Base-by-base conservation (phyloP, 2,888 invertebrate genomes). In the Meteorus cinctellus region DNA sequence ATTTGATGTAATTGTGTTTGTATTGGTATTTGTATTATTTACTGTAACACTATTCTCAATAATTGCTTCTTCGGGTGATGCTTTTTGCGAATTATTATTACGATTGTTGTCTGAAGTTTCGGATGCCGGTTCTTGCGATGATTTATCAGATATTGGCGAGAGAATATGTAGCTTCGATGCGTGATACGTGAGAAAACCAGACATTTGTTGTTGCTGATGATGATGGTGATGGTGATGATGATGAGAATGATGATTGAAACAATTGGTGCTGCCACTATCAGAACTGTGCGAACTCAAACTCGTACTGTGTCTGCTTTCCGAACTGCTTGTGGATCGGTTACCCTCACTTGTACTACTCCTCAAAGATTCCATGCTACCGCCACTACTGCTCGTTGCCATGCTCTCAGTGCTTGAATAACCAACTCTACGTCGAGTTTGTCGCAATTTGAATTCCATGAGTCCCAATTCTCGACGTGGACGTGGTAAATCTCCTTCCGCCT, bases 81-180 rank as follows among this genome's bases (percentile, higher is more conserved):
- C 94, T 86, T 95, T 94, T 86, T 94, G 94, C 0, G 95, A 95
- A 85, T 94, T 94, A 85, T 95, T 95, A 87, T 94, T 94, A 82
- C 94, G 93, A 84, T 95, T 95, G 86, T 95, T 95, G 85, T 96
- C 96, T 14, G 95, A 95, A 27, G 95, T 94, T 89, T 96, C 96
- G 8, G 95, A 95, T 27, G 93, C 94, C 19, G 95, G 96, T 86
- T 96, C 96, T 89, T 96, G 96, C 1, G 96, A 96, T 29, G 96
- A 96, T 90, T 96, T 96, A 90, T 96, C 96, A 76, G 96, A 96
- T 85, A 96, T 96, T 27, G 96, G 96, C 84, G 96, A 96, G 66
- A 96, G 91, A 87, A 96, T 96, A 89, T 96, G 96, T 82, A 96
- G 90, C 89, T 96, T 96, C 88, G 91, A 92, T 75, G 94, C 92